Base-by-base conservation (phyloP, 2,113 vertebrate genomes). In the Toxotes jaculatrix region DNA sequence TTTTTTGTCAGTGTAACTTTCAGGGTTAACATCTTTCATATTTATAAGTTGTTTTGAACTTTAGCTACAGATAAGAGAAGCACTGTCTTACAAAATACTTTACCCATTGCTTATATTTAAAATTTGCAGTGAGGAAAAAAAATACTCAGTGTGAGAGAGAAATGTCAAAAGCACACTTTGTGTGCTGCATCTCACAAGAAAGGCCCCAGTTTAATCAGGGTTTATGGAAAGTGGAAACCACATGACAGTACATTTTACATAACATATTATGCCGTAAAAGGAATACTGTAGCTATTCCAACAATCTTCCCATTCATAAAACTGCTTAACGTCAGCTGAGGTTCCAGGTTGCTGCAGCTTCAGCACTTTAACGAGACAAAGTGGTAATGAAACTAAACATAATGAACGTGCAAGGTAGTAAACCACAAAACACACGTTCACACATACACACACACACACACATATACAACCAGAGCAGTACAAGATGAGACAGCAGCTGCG, bases 241-340 rank as follows among this genome's bases (percentile, higher is more conserved):
- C 23, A 17, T 45, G 7, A 68, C 10, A 2, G 40, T 14, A 7
- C 5, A 27, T 70, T 38, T 70, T 36, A 59, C 21, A 16, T 34
- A 49, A 74, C 13, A n/a, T 27, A 2, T 49, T 36, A 57, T 43
- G 36, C 32, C 21, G 13, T 40, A 16, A 81, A 34, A 61, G 14
- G 31, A 67, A 34, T 12, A 27, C 27, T 27, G 27, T 27, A 53
- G 66, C 9, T 32, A 19, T 70, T 51, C 4, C 31, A 42, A 32
- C 34, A n/a, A 51, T 63, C 7, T 34, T 11, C 13, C n/a, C 16
- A 70, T 74, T 79, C 40, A 64, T 67, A 16, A 76, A 72, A 72
- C n/a, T 36, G 45, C 38, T 34, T 36, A 32, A 36, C 19, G 19
- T 76, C 71, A 59, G 23, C 23, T 69, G 56, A 77, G 62, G 69